Base-by-base conservation (phyloP, 2,888 invertebrate species). In the Frankliniella intonsa region DNA sequence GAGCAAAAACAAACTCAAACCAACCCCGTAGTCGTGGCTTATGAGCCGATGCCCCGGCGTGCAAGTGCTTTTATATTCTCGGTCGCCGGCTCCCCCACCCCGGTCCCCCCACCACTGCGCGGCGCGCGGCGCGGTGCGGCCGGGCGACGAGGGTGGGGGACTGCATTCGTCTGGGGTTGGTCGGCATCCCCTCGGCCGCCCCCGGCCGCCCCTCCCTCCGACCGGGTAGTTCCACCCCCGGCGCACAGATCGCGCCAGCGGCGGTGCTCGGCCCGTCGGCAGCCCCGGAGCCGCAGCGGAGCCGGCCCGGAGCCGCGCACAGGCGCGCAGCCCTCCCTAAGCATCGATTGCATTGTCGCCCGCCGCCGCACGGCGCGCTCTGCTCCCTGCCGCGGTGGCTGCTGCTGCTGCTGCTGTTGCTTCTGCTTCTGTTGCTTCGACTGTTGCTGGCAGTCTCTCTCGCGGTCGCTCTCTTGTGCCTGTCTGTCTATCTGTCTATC, bases 141-240 rank as follows among this genome's bases (percentile, higher is more conserved):
- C 25, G 8, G 25, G 69, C 55, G 25, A 17, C 69, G 25, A 25
- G 69, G 69, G 69, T 76, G 69, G 82, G 82, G 82, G 82, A 81
- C 82, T 65, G 80, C 55, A 80, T 65, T 65, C 49, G 82, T 79
- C 38, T 38, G 80, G 50, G 82, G 69, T 82, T 82, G 82, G 80
- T 65, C 82, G 83, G 83, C 82, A 80, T 62, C 69, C 82, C 83
- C 83, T 69, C 55, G 81, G 62, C 50, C 51, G 81, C 62, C 38
- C 51, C 27, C 38, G 38, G 38, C 38, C 38, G 38, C 38, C 38
- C 38, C 38, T 38, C 17, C n/a, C 65, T n/a, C 62, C 62, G 55
- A 17, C 81, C 19, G 69, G 69, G 69, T 76, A 76, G 69, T 76
- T 76, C 89, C 89, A 88, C 89, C 89, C 88, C 89, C 89, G 89